A percentile compares a stretch with the other conserved stretches of the same genome.
Conservation (phyloP, 2,797 vertebrate species). For the Rallus crepitans region DNA sequence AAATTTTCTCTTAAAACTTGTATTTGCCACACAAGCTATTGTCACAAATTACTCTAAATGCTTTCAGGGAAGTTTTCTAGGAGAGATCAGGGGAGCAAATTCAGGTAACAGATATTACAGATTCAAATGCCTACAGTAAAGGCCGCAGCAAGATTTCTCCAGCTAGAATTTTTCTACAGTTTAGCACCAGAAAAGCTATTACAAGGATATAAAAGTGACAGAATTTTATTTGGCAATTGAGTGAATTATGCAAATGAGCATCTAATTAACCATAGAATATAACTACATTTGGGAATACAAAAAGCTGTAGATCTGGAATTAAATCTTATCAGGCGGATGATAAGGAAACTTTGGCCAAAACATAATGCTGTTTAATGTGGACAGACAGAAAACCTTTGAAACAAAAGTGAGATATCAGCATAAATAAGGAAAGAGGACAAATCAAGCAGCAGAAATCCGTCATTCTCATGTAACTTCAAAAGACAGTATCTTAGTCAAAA, state of each 20-base stretch:
- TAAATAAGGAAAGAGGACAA: not conserved
- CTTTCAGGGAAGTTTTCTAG: not conserved
- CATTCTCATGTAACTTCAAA: not conserved
- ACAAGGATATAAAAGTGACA: not conserved
- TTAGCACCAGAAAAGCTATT: not conserved
- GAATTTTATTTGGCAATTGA: conserved; percentile 15
- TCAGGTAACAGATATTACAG: not conserved
- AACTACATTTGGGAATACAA: conserved; percentile 26
- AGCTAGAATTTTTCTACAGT: not conserved
- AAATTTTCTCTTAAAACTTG: not conserved
- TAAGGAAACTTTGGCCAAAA: not conserved
- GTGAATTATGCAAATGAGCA: conserved; percentile 1
- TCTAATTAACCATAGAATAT: not conserved
- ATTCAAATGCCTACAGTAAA: not conserved
- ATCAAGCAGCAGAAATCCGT: not conserved
- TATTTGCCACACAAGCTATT: not conserved
- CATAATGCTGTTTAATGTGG: not conserved
- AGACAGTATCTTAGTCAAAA: not conserved
- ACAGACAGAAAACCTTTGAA: not conserved
- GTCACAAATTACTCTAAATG: not conserved
- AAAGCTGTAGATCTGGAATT: not conserved
- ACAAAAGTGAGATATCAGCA: not conserved
- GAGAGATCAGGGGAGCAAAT: not conserved
- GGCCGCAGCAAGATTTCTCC: not conserved
- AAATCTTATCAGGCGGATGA: not conserved